A percentile compares a stretch with the other conserved stretches of the same genome.
phyloP scores from a whole-genome alignment of 1,140 invertebrate genomes.

The Megalopta genalis region DNA sequence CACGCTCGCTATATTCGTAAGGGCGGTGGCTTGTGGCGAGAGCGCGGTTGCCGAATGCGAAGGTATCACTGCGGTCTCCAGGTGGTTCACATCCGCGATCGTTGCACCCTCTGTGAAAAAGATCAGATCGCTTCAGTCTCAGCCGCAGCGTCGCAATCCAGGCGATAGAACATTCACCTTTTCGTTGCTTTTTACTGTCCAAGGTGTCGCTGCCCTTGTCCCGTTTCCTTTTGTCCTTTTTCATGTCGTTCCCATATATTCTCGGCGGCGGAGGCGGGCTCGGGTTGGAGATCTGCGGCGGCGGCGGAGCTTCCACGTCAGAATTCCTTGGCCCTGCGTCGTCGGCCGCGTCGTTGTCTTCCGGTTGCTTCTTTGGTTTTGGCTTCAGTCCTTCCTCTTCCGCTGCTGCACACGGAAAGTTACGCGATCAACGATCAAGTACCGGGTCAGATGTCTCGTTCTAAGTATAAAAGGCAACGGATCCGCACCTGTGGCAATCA shows the following conservation, averaged over 20 bases:
- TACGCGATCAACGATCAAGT: too few species aligned
- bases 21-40: conserved; percentile 39
- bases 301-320: conserved; percentile 61
- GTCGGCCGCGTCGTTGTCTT: conserved; percentile 18
- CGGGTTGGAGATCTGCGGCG: conserved; percentile 72
- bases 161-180: conserved; percentile 27
- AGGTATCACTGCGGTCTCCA: conserved; percentile 31
- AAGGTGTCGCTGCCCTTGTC: conserved; percentile 51
- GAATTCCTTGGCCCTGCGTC: conserved; percentile 13
- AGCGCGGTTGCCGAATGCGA: conserved; percentile 33
- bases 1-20: conserved; percentile 25
- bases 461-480: too few species aligned
- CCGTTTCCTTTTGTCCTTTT: conserved; percentile 65
- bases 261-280: conserved; percentile 75
- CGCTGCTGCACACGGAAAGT: background rate
- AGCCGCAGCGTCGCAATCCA: background rate
- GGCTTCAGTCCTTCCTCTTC: conserved; percentile 47
- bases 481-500: conserved; percentile 36
- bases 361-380: conserved; percentile 37
- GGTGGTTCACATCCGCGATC: conserved; percentile 9
- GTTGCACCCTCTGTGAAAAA: conserved; percentile 52
- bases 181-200: conserved; percentile 51
- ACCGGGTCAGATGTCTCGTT: too few species aligned
- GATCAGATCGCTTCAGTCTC: background rate
- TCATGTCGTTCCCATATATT: conserved; percentile 74